Percentiles rank a stretch among this genome's conserved stretches.
These are phyloP conservation scores for Ctenopoma kingsleyae DNA, from an alignment of 2,797 vertebrate species.

Conservation along the genomic window DNA sequence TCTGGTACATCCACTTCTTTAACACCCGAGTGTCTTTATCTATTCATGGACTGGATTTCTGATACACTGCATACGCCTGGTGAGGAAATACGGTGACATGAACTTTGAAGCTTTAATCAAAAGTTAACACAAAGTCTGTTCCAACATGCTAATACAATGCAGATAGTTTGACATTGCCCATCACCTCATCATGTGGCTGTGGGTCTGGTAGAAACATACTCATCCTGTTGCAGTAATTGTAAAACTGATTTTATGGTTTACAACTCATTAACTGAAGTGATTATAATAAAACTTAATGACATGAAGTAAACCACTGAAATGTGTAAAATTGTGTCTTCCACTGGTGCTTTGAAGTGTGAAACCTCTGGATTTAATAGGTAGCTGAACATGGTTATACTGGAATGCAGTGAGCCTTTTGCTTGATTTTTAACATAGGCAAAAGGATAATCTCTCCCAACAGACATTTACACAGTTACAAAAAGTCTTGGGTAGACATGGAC, in stretches of 20 bases:
- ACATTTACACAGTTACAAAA: constrained; percentile 18
- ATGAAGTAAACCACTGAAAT: constrained; percentile 27
- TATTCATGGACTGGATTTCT: constrained; percentile 48
- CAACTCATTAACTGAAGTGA: constrained; percentile 43
- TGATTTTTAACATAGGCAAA: constrained; percentile 26
- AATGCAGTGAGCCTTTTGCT: constrained; percentile 24
- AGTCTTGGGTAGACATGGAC: constrained; percentile 29
- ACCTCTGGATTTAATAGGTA: constrained; percentile 28
- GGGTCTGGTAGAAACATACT: constrained; percentile 3
- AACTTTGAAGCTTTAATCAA: constrained; percentile 54
- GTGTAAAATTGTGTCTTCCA: constrained; percentile 25
- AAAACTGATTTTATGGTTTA: constrained; percentile 31
- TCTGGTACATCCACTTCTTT: constrained; percentile 43
- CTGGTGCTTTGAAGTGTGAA: constrained; percentile 15
- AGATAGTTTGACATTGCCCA: constrained; percentile 34
- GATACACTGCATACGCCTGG: constrained; percentile 29
- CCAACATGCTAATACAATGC: constrained; percentile 26
- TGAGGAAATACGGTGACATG: constrained; percentile 35
- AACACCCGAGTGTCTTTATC: constrained; percentile 58
- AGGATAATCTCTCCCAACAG: constrained; percentile 41
- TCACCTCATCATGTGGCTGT: constrained; percentile 5
- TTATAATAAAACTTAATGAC: constrained; percentile 34
- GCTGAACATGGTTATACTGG: constrained; percentile 12
- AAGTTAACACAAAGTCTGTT: constrained; percentile 45
- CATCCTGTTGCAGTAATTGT: constrained; percentile 20